phyloP scores from a whole-genome alignment of 2,113 vertebrate genomes.

The Glaucomys volans region DNA sequence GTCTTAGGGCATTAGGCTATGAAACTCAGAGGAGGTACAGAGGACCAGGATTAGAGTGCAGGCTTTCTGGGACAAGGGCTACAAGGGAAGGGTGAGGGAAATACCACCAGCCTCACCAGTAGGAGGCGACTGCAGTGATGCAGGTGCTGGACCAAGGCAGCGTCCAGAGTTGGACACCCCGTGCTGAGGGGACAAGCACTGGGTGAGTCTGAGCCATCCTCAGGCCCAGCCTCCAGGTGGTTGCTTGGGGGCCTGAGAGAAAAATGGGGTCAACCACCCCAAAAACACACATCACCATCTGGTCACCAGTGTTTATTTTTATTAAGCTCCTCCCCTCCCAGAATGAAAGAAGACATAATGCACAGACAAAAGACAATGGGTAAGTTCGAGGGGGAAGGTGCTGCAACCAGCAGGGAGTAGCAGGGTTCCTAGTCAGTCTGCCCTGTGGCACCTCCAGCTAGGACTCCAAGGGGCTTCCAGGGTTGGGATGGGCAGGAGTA shows the following conservation, averaged over 20 bases:
- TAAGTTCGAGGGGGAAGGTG: slow-evolving; percentile 35
- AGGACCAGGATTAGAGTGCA: not conserved
- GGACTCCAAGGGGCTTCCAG: not conserved
- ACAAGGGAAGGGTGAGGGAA: not conserved
- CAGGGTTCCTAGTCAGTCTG: not conserved
- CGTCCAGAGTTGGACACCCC: slow-evolving; percentile 90
- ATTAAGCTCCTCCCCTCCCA: slow-evolving; percentile 44
- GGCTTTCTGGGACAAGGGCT: not conserved
- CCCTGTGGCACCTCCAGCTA: slow-evolving; percentile 17
- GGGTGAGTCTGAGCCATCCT: slow-evolving; percentile 83
- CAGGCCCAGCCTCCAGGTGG: slow-evolving; percentile 63
- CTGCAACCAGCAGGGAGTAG: not conserved
- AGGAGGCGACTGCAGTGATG: slow-evolving; percentile 93
- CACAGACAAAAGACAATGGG: slow-evolving; percentile 45
- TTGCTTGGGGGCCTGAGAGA: slow-evolving; percentile 81
- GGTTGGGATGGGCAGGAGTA: not conserved
- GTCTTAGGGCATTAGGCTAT: not conserved
- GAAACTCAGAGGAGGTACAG: not conserved
- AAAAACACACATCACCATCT: slow-evolving; percentile 57
- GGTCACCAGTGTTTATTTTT: slow-evolving; percentile 63
- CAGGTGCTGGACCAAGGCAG: slow-evolving; percentile 92
- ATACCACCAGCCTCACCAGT: slow-evolving; percentile 89
- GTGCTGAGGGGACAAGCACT: slow-evolving; percentile 90
- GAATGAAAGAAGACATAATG: slow-evolving; percentile 50
- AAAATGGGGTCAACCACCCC: slow-evolving; percentile 42